Conservation (phyloP, 2,113 vertebrate species). For the Sceloporus tristichus region DNA sequence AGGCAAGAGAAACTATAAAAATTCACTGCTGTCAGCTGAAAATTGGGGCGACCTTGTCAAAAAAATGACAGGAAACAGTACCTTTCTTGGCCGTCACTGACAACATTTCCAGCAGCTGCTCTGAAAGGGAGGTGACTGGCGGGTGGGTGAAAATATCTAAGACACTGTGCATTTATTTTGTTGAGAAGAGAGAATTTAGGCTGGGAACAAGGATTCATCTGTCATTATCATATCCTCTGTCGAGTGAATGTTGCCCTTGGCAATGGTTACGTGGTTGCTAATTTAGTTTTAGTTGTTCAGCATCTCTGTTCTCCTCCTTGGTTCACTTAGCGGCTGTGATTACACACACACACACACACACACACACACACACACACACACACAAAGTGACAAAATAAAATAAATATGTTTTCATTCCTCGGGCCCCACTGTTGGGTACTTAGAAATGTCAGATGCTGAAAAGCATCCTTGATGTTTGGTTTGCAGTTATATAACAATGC, state of each 20-base stretch:
- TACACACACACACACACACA: slow-evolving; percentile 26
- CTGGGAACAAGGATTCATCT: slow-evolving; percentile 69
- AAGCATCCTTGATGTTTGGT: slow-evolving; percentile 66
- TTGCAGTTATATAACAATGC: slow-evolving; percentile 47
- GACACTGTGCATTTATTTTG: slow-evolving; percentile 72
- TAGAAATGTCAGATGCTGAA: slow-evolving; percentile 51
- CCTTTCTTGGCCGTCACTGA: slow-evolving; percentile 70
- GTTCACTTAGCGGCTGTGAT: slow-evolving; percentile 65
- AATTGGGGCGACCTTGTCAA: slow-evolving; percentile 57
- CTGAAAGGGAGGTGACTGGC: slow-evolving; percentile 76
- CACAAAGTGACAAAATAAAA: slow-evolving; percentile 60
- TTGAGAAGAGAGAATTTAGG: slow-evolving; percentile 67
- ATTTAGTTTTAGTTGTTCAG: slow-evolving; percentile 76
- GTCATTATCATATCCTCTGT: slow-evolving; percentile 77
- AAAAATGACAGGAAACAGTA: slow-evolving; percentile 71
- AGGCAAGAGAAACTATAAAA: slow-evolving; percentile 60
- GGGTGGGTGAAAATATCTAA: slow-evolving; percentile 73
- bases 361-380: not conserved
- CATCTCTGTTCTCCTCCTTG: slow-evolving; percentile 64
- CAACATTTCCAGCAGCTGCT: slow-evolving; percentile 72
- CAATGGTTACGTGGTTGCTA: slow-evolving; percentile 77
- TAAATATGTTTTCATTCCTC: slow-evolving; percentile 64
- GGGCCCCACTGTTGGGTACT: slow-evolving; percentile 57
- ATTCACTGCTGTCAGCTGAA: slow-evolving; percentile 72
- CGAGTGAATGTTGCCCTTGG: slow-evolving; percentile 78